Evolutionary conservation across 2,888 invertebrate species (phyloP).

Genomic region (Meteorus cinctellus): DNA sequence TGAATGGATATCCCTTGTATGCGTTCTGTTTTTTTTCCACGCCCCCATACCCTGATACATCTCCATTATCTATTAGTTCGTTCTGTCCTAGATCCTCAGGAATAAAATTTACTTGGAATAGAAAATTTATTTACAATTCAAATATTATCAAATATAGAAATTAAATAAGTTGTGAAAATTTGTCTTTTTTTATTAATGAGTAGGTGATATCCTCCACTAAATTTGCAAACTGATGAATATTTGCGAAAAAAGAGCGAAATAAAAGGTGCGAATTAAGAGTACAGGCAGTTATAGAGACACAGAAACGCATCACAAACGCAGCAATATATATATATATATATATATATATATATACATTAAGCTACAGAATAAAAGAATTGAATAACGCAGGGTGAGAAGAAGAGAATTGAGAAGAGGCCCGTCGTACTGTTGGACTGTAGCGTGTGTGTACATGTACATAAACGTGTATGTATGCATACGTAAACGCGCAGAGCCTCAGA

Average conservation of each 20-base stretch:
- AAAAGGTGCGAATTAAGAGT: neutral
- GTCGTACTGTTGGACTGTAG: conserved; percentile 34
- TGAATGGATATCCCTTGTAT: no score
- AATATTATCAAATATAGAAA: no score
- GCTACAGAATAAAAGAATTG: conserved; percentile 20
- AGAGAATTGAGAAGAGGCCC: conserved; percentile 50
- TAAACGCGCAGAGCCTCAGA: conserved; percentile 29
- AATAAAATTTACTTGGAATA: no score
- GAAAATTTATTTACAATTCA: no score
- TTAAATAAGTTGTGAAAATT: no score
- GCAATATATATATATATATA: neutral
- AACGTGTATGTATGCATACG: neutral
- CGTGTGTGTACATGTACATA: no score
- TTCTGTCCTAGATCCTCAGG: no score
- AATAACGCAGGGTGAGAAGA: conserved; percentile 26
- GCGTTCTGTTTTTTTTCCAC: no score
- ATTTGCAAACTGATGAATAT: conserved; percentile 1
- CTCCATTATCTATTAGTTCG: no score
- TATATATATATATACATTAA: neutral
- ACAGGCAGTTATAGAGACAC: neutral
- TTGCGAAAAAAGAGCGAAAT: conserved; percentile 12
- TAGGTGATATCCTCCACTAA: neutral
- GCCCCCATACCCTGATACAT: no score
- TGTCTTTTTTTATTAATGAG: neutral
- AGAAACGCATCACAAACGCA: neutral